Base-by-base conservation (phyloP, 2,113 vertebrate genomes). In the Grantiella picta region DNA sequence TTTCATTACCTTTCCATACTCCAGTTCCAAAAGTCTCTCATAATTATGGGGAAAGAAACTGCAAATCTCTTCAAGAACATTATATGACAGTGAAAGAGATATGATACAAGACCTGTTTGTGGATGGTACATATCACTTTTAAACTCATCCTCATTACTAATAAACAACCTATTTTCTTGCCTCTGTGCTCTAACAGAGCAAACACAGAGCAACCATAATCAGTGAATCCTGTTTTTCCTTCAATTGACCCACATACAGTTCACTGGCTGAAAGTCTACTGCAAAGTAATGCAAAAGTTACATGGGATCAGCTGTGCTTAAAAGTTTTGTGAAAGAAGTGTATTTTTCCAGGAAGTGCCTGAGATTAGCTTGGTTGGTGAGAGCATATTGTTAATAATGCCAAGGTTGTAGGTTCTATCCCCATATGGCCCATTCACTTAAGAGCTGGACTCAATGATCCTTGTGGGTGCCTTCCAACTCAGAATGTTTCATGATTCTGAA, bases 281-380 rank as follows among this genome's bases (percentile, higher is more conserved):
- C 50, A 61, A 91, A 92, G 78, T 36, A 91, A 69, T 44, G 80
- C 42, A 80, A 94, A 92, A 6, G 22, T 82, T 92, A 72, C 45
- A 47, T 0, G 5, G 66, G 63, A 95, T 95, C 87, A 76, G 38
- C 63, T 4, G 5, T 70, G 82, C 63, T 86, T 82, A 94, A 95
- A 79, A 85, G 78, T 71, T 90, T 91, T 91, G 90, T 53, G 84
- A 65, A 82, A 87, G 38, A 59, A 87, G 75, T 54, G 14, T 63
- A 28, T 95, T 97, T 97, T 96, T 95, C 63, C 79, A 90, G 93
- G 78, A 93, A 96, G 77, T 79, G 77, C 66, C 90, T 90, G 83
- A 61, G 72, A 86, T 69, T 36, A 69, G 54, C 54, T 78, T 0
- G 8, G 54, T 16, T 86, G 83, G 72, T 78, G 63, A 69, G 63